A percentile compares a stretch with the other conserved stretches of the same genome.
These are phyloP conservation scores for Torymus aiolomorphi DNA, from an alignment of 2,888 invertebrate species.

Conservation along the genomic window DNA sequence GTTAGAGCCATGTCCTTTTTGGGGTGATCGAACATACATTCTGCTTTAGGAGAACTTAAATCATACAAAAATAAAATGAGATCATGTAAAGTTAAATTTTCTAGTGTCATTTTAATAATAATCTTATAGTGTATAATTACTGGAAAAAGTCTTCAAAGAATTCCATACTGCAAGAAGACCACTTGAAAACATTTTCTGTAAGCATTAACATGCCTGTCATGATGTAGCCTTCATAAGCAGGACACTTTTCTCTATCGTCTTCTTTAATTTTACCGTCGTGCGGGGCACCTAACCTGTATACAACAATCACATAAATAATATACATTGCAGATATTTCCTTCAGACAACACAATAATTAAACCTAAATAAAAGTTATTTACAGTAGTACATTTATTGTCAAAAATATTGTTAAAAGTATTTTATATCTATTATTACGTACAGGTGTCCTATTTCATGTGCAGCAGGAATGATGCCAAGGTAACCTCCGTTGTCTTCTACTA, in stretches of 20 bases:
- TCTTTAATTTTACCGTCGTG: conserved; percentile 63
- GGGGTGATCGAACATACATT: conserved; percentile 91
- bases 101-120: background rate
- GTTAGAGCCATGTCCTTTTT: conserved; percentile 88
- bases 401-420: too few relatives aligned
- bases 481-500: conserved; percentile 72
- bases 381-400: too few relatives aligned
- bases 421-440: conserved; percentile 62
- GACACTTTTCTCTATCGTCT: conserved; percentile 37
- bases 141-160: conserved; percentile 64
- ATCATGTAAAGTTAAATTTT: background rate
- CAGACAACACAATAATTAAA: too few relatives aligned
- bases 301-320: background rate
- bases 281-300: conserved; percentile 65
- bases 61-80: background rate
- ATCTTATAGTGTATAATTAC: conserved; percentile 57
- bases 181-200: conserved; percentile 64
- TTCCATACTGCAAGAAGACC: conserved; percentile 65
- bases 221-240: conserved; percentile 62
- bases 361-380: too few relatives aligned
- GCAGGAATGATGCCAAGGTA: conserved; percentile 68
- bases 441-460: conserved; percentile 70
- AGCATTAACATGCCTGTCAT: conserved; percentile 63
- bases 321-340: too few relatives aligned
- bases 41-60: conserved; percentile 76